Base-by-base conservation (phyloP, 2,797 vertebrate species). In the Liasis olivaceus region DNA sequence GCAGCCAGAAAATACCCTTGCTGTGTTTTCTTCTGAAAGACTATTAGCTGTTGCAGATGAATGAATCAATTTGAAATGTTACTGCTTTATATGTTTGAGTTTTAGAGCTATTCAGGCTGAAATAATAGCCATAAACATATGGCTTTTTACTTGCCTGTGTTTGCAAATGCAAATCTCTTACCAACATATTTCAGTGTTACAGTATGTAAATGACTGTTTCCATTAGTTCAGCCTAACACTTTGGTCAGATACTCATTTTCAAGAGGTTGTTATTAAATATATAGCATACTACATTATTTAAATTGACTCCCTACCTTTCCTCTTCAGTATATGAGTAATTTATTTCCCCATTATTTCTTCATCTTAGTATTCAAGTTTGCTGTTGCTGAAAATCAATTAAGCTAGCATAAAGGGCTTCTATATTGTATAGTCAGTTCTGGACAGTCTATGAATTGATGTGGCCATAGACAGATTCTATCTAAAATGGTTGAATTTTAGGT, bases 401-500 rank as follows among this genome's bases (percentile, higher is more conserved):
- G 20, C 58, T 31, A 87, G 17, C 36, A 4, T 56, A 81, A 81
- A 63, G 31, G 22, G n/a, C 8, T 81, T 90, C 59, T 63, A 20
- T 56, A 64, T 42, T 66, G n/a, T 31, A 20, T 89, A 63, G 6
- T 89, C 11, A 8, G 17, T 69, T 85, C 58, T 66, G 4, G 87
- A 42, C 47, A 93, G 7, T 24, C 42, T 54, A 14, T 60, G 26
- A 81, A 28, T 77, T 87, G 56, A 0, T 0, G 88, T 87, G 5
- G 88, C 26, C 26, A 47, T 60, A 84, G 91, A 84, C 89, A 94
- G 94, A 28, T 86, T 0, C 87, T 59, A 0, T 5, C 86, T 93
- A 94, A 77, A 95, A 20, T 72, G 94, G 11, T 94, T 96, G 93
- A 95, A 93, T 95, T 93, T 94, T 94, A 94, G 95, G 96, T 94